These are phyloP conservation scores for Procambarus virginalis DNA, from an alignment of 1,140 invertebrate species.

Conservation along the genomic window DNA sequence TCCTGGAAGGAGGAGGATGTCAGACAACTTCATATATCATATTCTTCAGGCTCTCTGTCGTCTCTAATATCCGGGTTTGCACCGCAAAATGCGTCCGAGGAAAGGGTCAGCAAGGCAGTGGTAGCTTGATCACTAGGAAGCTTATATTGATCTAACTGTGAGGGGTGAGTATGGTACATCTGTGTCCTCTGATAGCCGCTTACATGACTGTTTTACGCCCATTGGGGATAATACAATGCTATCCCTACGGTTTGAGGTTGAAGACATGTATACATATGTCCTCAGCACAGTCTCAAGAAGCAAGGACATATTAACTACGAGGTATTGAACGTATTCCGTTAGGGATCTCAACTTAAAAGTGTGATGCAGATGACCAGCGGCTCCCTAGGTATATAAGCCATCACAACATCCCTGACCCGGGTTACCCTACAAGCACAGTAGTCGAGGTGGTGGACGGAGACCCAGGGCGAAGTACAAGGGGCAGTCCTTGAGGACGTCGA, in stretches of 20 bases:
- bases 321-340: constrained; percentile 46
- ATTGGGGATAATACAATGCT: background rate
- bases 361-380: constrained; percentile 29
- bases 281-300: constrained; percentile 22
- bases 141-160: constrained; percentile 17
- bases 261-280: background rate
- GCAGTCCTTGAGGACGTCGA: background rate
- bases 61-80: constrained; percentile 55
- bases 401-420: constrained; percentile 60
- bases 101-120: constrained; percentile 53
- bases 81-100: constrained; percentile 58
- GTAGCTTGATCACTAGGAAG: constrained; percentile 45
- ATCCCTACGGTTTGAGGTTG: background rate
- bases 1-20: constrained; percentile 25
- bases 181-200: background rate
- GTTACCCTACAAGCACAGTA: constrained; percentile 60
- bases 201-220: background rate
- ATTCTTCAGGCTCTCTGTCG: background rate
- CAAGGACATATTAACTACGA: constrained; percentile 35
- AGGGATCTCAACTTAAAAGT: constrained; percentile 1
- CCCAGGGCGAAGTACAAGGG: constrained; percentile 17
- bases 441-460: constrained; percentile 45
- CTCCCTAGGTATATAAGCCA: constrained; percentile 44
- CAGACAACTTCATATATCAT: constrained; percentile 26
- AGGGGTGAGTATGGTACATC: background rate